Percentiles rank a stretch among this genome's conserved stretches.
phyloP scores from a whole-genome alignment of 1,140 invertebrate species.

The Meloidogyne floridensis region DNA sequence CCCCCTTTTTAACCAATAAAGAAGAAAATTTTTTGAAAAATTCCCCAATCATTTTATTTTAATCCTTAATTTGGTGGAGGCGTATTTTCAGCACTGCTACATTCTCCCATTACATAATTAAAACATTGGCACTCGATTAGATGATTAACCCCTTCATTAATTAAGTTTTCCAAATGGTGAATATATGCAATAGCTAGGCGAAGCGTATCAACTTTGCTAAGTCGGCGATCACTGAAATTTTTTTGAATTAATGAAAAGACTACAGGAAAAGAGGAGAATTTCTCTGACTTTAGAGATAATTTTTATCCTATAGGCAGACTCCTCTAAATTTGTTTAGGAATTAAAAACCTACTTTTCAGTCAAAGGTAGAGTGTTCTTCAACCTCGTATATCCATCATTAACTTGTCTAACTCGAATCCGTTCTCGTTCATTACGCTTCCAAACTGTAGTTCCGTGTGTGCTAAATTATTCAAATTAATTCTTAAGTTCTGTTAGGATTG shows the following conservation, averaged over 20 bases:
- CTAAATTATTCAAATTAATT: conserved; percentile 17
- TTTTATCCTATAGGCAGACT: no score
- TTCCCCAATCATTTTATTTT: no score
- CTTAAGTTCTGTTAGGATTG: no score
- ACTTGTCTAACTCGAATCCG: conserved; percentile 76
- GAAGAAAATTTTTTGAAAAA: no score
- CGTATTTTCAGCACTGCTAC: not conserved
- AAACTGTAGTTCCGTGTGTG: conserved; percentile 64
- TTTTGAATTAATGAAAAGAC: not conserved
- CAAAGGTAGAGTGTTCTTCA: conserved; percentile 76
- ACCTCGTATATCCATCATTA: conserved; percentile 78
- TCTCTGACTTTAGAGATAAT: not conserved
- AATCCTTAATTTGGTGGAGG: no score
- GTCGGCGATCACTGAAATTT: conserved; percentile 67
- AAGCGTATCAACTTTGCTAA: conserved; percentile 69
- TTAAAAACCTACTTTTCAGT: conserved; percentile 46
- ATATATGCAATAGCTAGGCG: conserved; percentile 69
- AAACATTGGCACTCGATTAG: conserved; percentile 46
- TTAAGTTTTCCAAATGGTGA: conserved; percentile 66
- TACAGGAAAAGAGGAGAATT: not conserved
- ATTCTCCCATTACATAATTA: not conserved
- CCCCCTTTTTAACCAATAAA: no score
- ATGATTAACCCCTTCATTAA: conserved; percentile 71
- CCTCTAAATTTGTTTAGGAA: no score
- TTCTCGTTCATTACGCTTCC: conserved; percentile 68